Evolutionary conservation across 2,888 invertebrate species (phyloP), one percentile per base, ranked within the genome.

Genomic region (Horisme vitalbata): DNA sequence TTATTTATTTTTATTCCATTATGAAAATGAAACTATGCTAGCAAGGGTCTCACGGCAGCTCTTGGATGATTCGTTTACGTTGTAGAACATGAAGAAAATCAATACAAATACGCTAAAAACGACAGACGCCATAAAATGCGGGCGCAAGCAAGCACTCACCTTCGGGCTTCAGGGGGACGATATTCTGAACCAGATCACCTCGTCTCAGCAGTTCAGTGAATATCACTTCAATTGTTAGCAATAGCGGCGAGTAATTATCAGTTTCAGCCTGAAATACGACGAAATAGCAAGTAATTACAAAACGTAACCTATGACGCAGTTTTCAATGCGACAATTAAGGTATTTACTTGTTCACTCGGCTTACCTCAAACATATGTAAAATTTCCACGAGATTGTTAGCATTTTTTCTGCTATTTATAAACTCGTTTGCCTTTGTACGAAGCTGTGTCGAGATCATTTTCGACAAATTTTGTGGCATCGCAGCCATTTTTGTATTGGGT

Each of bases 151-250:
- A 50, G 53, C 55, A 71, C 79, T 66, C 74, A 91, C 91, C 90
- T 67, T 84, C 68, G 10, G 91, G 91, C 69, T 93, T 92, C 49
- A 93, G 68, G 30, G 93, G 92, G 13, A 91, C 75, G 33, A 92
- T 81, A 71, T 92, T 91, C 50, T 93, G 85, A 47, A 90, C 87
- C 90, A 95, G 91, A 60, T 93, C 93, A 23, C 92, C 91, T 49
- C 94, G 90, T 69, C 91, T 93, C 10, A 95, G 71, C 39, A 95
- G 74, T 66, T 93, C 93, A 12, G 90, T 89, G 70, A 95, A 95
- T 68, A 95, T 91, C 31, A 93, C 91, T 80, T 95, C 95, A 53
- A 95, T 72, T 11, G 94, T 93, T 34, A 94, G 89, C 60, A 95
- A 83, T 54, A 93, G 90, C 41, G 93, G 87, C 53, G 90, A 88